Conservation (phyloP, 2,113 vertebrate genomes). For the Archilochus colubris region DNA sequence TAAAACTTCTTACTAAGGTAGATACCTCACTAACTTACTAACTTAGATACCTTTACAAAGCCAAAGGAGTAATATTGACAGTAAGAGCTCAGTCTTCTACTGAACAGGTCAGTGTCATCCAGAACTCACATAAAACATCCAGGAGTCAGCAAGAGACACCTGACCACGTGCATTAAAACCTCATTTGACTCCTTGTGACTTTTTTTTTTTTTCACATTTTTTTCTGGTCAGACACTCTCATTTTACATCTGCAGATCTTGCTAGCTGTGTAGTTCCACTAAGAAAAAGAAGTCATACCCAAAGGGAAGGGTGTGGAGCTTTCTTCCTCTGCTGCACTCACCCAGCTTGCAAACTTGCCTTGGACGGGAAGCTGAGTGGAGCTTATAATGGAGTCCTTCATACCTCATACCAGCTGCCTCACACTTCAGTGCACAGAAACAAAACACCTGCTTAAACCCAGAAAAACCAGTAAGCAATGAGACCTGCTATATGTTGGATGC, state of each 20-base stretch:
- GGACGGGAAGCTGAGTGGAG: background rate
- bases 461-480: background rate
- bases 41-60: background rate
- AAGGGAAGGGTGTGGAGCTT: background rate
- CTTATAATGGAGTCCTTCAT: constrained; percentile 41
- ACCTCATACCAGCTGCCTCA: constrained; percentile 55
- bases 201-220: background rate
- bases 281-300: background rate
- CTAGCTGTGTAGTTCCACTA: background rate
- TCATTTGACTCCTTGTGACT: accelerated
- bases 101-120: background rate
- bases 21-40: no score
- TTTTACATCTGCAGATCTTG: background rate
- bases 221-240: background rate
- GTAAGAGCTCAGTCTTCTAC: background rate
- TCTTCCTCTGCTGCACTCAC: accelerated
- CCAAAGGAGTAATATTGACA: background rate
- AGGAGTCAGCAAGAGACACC: background rate
- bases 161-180: background rate
- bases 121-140: background rate
- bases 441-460: constrained; percentile 47
- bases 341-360: background rate
- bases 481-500: background rate
- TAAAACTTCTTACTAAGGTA: background rate
- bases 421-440: constrained; percentile 47